Evolutionary conservation across 2,797 vertebrate species (phyloP).

Genomic region (Aeoliscus strigatus): DNA sequence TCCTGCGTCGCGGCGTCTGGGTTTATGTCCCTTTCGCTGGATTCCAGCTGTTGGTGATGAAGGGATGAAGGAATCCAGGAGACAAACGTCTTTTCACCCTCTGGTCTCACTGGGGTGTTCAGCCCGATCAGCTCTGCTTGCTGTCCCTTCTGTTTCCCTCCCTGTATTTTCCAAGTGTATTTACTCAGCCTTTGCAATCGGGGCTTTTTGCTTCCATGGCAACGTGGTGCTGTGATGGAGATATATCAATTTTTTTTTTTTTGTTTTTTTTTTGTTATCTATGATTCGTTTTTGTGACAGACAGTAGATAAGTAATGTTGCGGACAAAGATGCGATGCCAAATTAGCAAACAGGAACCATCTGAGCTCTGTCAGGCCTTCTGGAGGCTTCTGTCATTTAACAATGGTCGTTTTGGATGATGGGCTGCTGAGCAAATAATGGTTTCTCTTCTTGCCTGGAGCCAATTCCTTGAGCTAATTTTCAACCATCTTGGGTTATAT

Average conservation of each 20-base stretch:
- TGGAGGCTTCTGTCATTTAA: not conserved
- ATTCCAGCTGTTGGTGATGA: constrained; percentile 17
- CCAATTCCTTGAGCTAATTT: not conserved
- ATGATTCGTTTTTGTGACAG: constrained; percentile 4
- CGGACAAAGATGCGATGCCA: not conserved
- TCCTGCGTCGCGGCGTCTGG: constrained; percentile 28
- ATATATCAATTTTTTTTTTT: too few relatives aligned
- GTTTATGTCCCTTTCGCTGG: constrained; percentile 14
- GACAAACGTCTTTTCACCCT: constrained; percentile 16
- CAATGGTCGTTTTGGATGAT: not conserved
- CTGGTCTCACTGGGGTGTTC: too few relatives aligned
- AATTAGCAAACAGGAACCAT: constrained; percentile 13
- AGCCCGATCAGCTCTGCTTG: too few relatives aligned
- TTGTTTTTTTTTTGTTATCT: constrained; percentile 24
- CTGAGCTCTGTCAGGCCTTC: constrained; percentile 2
- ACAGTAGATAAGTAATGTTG: not conserved
- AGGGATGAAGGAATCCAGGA: constrained; percentile 8
- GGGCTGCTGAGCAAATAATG: not conserved
- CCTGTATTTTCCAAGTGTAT: constrained; percentile 9
- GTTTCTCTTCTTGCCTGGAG: not conserved
- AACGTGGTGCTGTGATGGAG: constrained; percentile 40
- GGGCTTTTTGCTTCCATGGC: constrained; percentile 48
- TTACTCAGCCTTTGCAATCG: constrained; percentile 14
- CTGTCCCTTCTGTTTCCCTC: too few relatives aligned
- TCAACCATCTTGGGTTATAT: not conserved